Evolutionary conservation across 1,140 invertebrate species (phyloP).

Genomic region (Bombus ignitus): DNA sequence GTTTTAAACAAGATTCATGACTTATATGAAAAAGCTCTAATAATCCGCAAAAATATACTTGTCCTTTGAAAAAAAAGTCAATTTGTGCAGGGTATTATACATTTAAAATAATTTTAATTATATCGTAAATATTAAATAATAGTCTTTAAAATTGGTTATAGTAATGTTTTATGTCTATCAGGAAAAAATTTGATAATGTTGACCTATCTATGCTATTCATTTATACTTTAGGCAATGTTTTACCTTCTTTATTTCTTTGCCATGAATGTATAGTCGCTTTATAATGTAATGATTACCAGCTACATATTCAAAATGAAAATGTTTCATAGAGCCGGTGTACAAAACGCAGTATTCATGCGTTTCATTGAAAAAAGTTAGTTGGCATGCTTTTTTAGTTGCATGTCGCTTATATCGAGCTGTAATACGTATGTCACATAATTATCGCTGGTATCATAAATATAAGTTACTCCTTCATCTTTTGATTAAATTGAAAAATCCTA

Average conservation of each 20-base stretch:
- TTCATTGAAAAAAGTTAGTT: conserved; percentile 54
- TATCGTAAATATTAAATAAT: conserved; percentile 66
- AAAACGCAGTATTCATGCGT: conserved; percentile 52
- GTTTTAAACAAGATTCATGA: neutral
- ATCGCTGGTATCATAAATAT: conserved; percentile 61
- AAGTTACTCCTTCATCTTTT: conserved; percentile 61
- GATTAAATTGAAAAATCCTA: conserved; percentile 78
- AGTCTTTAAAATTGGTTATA: conserved; percentile 73
- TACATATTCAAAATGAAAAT: conserved; percentile 69
- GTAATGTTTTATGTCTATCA: conserved; percentile 72
- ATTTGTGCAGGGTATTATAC: conserved; percentile 62
- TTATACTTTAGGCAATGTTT: conserved; percentile 71
- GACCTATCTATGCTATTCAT: conserved; percentile 79
- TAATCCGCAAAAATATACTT: conserved; percentile 28
- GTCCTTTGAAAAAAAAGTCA: neutral
- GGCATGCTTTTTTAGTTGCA: conserved; percentile 45
- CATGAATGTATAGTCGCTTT: conserved; percentile 73
- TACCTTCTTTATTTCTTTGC: conserved; percentile 63
- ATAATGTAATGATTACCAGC: conserved; percentile 70
- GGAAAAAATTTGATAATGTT: conserved; percentile 80
- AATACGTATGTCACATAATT: conserved; percentile 65
- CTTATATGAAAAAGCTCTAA: conserved; percentile 34
- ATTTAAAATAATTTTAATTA: conserved; percentile 58
- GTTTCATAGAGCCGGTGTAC: conserved; percentile 56
- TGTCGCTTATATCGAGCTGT: conserved; percentile 55